These are phyloP conservation scores for Megaceryle alcyon DNA, from an alignment of 2,797 vertebrate species.

Conservation along the genomic window DNA sequence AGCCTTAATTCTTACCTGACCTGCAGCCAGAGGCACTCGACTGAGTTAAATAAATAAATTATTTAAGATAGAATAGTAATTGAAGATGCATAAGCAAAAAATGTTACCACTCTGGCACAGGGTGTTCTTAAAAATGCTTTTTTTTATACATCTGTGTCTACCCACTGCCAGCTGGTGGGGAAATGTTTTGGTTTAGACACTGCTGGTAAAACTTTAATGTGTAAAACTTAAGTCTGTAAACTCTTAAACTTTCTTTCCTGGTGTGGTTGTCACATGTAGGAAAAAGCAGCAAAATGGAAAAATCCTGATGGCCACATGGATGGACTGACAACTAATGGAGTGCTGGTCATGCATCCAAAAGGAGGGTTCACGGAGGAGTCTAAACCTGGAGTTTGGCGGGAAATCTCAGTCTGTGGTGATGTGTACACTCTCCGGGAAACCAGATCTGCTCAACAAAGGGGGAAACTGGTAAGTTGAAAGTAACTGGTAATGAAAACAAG, in stretches of 20 bases:
- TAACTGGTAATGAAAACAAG: not conserved
- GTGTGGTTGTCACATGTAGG: constrained; percentile 76
- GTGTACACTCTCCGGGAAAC: constrained; percentile 97
- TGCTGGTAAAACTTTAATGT: not conserved
- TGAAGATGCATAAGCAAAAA: not conserved
- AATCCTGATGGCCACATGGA: constrained; percentile 99
- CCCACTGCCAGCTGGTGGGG: not conserved
- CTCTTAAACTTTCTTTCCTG: not conserved
- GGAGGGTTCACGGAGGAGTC: constrained; percentile 97
- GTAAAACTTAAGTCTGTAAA: not conserved
- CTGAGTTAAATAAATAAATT: not conserved
- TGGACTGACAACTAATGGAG: constrained; percentile 95
- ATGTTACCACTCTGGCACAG: not conserved
- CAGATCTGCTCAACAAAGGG: constrained; percentile 94
- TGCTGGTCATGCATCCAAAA: constrained; percentile 96
- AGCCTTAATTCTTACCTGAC: not conserved
- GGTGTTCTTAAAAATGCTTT: not conserved
- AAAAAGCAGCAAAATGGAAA: constrained; percentile 99
- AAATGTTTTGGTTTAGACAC: not conserved
- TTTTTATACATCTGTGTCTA: not conserved
- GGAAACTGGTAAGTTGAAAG: constrained; percentile 86
- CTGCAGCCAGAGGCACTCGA: not conserved
- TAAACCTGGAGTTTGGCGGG: constrained; percentile 94
- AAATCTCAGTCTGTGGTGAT: constrained; percentile 98
- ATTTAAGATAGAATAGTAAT: not conserved